Conservation (phyloP, 1,140 invertebrate genomes). For the Caerostris extrusa region DNA sequence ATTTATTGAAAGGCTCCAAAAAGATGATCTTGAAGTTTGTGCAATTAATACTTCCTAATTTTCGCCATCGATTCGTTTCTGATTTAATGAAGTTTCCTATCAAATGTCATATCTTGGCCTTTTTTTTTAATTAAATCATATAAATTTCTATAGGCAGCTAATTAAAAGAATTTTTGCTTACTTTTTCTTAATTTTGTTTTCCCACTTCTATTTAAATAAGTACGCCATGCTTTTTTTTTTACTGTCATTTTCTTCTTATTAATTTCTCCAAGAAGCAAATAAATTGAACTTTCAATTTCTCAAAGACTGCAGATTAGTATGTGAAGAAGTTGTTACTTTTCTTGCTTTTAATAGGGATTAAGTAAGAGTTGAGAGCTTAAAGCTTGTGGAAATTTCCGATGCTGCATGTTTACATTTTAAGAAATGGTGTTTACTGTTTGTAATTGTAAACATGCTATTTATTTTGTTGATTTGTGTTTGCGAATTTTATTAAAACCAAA, state of each 20-base stretch:
- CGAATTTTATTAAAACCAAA: too few species aligned
- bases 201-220: too few species aligned
- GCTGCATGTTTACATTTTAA: too few species aligned
- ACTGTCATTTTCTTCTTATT: neutral
- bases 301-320: neutral
- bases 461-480: too few species aligned
- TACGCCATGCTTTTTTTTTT: too few species aligned
- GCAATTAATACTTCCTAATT: neutral
- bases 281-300: conserved; percentile 1
- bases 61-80: neutral
- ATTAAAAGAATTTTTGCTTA: neutral
- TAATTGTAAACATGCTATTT: too few species aligned
- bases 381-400: too few species aligned
- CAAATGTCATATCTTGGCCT: neutral
- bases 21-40: neutral
- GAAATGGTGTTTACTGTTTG: too few species aligned
- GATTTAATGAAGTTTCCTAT: neutral
- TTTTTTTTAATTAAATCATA: neutral
- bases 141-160: neutral
- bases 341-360: neutral
- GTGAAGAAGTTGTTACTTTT: neutral
- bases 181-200: too few species aligned
- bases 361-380: too few species aligned
- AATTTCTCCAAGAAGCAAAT: neutral
- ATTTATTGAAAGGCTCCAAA: neutral